Base-by-base conservation (phyloP, 2,113 vertebrate species). In the Leptodactylus fuscus region DNA sequence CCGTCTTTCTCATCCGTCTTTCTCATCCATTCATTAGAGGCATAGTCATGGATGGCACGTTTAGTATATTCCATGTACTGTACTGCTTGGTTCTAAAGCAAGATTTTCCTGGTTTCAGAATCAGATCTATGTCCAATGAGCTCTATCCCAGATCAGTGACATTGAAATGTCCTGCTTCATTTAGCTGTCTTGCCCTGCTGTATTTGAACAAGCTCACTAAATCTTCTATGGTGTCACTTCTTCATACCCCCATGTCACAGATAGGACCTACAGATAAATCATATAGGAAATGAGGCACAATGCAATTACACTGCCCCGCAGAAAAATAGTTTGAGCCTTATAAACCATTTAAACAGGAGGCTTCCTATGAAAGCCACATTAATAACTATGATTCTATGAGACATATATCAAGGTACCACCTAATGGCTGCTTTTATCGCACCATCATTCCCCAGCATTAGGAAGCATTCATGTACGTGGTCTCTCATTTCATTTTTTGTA, bases 201-300 rank as follows among this genome's bases (percentile, higher is more conserved):
- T 87, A 67, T 75, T 81, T 27, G 53, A 89, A 79, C 74, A 86
- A 44, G 65, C 69, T 73, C 29, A 84, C 62, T 91, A 90, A 91
- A 90, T 91, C 89, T 89, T 48, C 65, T 0, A 83, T 3, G 0
- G 77, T 81, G 49, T 83, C 88, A 85, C 48, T 55, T 88, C 86
- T 87, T 85, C 85, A 81, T 87, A 76, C 85, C 87, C 90, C 58
- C 83, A 58, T 84, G 53, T 87, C 81, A 3, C 71, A 69, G 79
- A 85, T 84, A 46, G 51, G 86, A 83, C 87, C 22, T 88, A 89
- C 88, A 89, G 87, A 90, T 90, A 90, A 92, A 92, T 91, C 87
- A 88, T 55, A 81, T 58, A 89, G 88, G 90, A 94, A 93, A 90
- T 89, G 89, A 93, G 91, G 88, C 84, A 89, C 91, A 92, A 91